These are phyloP conservation scores for Biston stratarius DNA, from an alignment of 2,888 invertebrate genomes.

Conservation along the genomic window DNA sequence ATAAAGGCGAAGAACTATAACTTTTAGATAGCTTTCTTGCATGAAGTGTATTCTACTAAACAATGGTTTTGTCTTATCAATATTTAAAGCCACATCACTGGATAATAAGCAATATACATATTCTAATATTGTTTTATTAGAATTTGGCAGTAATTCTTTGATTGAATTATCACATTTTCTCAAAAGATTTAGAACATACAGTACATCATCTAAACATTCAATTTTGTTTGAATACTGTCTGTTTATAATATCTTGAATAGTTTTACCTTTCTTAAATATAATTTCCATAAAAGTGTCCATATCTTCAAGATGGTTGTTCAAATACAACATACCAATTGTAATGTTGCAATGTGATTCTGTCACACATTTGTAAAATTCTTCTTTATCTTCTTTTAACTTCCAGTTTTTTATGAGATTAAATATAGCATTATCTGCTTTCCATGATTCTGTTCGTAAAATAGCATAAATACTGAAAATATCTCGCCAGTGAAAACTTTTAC, in stretches of 20 bases:
- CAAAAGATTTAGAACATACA: slow-evolving; percentile 58
- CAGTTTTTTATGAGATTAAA: slow-evolving; percentile 47
- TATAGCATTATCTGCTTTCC: slow-evolving; percentile 50
- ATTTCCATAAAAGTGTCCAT: slow-evolving; percentile 52
- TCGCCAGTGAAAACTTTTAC: slow-evolving; percentile 58
- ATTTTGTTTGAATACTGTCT: slow-evolving; percentile 70
- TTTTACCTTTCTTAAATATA: slow-evolving; percentile 56
- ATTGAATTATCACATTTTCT: slow-evolving; percentile 48
- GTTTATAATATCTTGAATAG: slow-evolving; percentile 56
- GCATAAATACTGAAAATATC: slow-evolving; percentile 58
- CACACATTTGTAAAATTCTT: slow-evolving; percentile 52
- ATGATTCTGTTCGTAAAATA: slow-evolving; percentile 51
- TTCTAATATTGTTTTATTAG: slow-evolving; percentile 58
- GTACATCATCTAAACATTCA: slow-evolving; percentile 61
- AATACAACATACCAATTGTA: slow-evolving; percentile 62
- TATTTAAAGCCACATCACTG: slow-evolving; percentile 53
- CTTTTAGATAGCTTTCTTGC: slow-evolving; percentile 45
- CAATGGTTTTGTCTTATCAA: slow-evolving; percentile 56
- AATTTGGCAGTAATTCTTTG: slow-evolving; percentile 47
- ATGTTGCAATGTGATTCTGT: slow-evolving; percentile 54
- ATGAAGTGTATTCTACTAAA: slow-evolving; percentile 51
- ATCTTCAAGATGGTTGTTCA: slow-evolving; percentile 56
- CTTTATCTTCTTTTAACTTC: slow-evolving; percentile 49
- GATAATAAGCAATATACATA: slow-evolving; percentile 62
- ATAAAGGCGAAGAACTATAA: slow-evolving; percentile 59